Conservation (phyloP, 2,888 invertebrate species). For the Petrolisthes cinctipes region DNA sequence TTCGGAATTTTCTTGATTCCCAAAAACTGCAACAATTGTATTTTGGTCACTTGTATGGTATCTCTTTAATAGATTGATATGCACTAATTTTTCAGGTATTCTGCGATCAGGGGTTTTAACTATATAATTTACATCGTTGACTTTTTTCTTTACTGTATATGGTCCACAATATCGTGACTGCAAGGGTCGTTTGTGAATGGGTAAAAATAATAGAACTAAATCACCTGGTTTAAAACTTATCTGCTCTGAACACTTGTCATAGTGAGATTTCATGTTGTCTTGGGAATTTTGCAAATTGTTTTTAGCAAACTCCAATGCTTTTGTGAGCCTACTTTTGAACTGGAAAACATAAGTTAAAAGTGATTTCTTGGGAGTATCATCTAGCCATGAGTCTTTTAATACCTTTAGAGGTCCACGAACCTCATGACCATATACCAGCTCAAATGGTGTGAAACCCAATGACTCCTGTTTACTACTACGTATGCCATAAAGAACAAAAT, state of each 20-base stretch:
- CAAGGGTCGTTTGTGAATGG: background rate
- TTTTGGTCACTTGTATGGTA: background rate
- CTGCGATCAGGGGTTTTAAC: background rate
- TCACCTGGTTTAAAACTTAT: background rate
- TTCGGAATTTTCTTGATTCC: background rate
- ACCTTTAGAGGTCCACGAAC: slow-evolving; percentile 1
- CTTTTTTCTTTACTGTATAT: background rate
- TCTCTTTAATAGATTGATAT: background rate
- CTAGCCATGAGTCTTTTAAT: background rate
- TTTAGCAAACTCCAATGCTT: background rate
- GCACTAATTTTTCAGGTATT: background rate
- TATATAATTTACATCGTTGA: background rate
- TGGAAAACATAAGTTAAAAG: background rate
- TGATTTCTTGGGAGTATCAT: background rate
- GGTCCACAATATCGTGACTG: background rate
- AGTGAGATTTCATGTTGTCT: background rate
- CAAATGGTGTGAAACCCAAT: background rate
- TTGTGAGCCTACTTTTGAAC: background rate
- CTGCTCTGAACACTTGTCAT: background rate
- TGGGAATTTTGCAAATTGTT: background rate
- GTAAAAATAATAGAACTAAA: background rate
- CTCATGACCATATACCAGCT: background rate
- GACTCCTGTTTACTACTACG: background rate
- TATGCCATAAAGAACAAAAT: background rate
- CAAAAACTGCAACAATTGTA: background rate